A percentile compares a stretch with the other conserved stretches of the same genome.
phyloP scores from a whole-genome alignment of 2,113 vertebrate species.

The Equus przewalskii region DNA sequence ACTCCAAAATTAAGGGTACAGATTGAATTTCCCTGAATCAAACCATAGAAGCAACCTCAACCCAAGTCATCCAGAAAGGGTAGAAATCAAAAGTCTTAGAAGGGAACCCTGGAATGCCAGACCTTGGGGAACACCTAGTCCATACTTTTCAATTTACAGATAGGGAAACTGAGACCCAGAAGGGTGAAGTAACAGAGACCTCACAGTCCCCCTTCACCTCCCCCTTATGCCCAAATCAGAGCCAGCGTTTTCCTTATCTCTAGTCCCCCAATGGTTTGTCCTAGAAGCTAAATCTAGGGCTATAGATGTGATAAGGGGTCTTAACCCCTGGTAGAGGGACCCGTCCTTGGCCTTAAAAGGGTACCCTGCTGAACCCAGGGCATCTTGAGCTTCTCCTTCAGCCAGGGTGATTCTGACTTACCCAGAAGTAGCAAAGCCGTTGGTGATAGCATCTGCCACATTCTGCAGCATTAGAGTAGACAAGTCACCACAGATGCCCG shows the following conservation, averaged over 20 bases:
- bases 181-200: not conserved
- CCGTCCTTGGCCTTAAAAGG: not conserved
- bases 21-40: not conserved
- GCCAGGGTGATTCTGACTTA: constrained; percentile 45
- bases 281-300: not conserved
- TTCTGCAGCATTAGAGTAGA: not conserved
- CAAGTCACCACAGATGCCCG: not conserved
- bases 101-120: not conserved
- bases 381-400: not conserved
- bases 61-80: not conserved
- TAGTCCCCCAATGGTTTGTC: not conserved
- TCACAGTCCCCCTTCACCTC: fast-evolving
- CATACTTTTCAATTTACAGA: not conserved
- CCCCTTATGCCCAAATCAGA: not conserved
- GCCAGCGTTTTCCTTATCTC: fast-evolving
- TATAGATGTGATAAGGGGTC: not conserved
- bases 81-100: not conserved
- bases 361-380: not conserved
- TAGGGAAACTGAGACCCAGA: not conserved
- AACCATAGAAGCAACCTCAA: not conserved
- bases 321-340: not conserved
- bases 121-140: not conserved
- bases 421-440: constrained; percentile 58
- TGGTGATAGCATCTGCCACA: constrained; percentile 15
- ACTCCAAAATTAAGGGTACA: not conserved